phyloP scores from a whole-genome alignment of 2,888 invertebrate species.

The Acleris sparsana region DNA sequence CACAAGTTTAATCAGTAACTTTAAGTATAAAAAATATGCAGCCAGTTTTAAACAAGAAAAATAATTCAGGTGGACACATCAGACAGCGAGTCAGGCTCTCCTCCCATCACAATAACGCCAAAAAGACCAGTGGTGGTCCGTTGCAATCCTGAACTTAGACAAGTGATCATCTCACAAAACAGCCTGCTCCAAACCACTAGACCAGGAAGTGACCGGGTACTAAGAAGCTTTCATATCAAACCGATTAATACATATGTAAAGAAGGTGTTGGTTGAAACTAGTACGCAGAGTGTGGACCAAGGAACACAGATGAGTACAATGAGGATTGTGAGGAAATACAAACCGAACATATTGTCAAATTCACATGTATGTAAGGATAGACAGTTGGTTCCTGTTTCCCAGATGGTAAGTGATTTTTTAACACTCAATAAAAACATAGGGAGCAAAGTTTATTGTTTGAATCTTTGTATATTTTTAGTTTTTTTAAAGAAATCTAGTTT shows the following conservation, averaged over 20 bases:
- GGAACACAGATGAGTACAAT: constrained; percentile 8
- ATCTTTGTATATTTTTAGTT: too few relatives aligned
- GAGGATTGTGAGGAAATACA: constrained; percentile 24
- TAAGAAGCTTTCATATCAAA: constrained; percentile 56
- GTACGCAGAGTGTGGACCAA: neutral
- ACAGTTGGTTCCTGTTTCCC: constrained; percentile 17
- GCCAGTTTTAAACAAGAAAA: neutral
- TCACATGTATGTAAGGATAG: constrained; percentile 4
- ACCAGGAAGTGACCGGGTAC: constrained; percentile 54
- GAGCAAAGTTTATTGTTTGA: too few relatives aligned
- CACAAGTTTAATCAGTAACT: neutral
- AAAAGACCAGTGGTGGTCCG: constrained; percentile 45
- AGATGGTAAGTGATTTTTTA: neutral
- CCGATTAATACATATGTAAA: neutral
- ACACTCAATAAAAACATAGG: too few relatives aligned
- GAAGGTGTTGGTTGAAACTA: neutral
- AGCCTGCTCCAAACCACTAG: constrained; percentile 33
- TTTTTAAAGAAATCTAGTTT: too few relatives aligned
- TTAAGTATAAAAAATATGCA: neutral
- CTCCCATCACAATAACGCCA: constrained; percentile 58
- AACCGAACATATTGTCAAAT: constrained; percentile 11
- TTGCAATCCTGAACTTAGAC: constrained; percentile 46
- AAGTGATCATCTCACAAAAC: constrained; percentile 39
- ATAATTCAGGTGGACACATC: constrained; percentile 42
- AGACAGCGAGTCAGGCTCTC: constrained; percentile 50